Conservation (phyloP, 2,797 vertebrate genomes). For the Atherinosoma microstoma region DNA sequence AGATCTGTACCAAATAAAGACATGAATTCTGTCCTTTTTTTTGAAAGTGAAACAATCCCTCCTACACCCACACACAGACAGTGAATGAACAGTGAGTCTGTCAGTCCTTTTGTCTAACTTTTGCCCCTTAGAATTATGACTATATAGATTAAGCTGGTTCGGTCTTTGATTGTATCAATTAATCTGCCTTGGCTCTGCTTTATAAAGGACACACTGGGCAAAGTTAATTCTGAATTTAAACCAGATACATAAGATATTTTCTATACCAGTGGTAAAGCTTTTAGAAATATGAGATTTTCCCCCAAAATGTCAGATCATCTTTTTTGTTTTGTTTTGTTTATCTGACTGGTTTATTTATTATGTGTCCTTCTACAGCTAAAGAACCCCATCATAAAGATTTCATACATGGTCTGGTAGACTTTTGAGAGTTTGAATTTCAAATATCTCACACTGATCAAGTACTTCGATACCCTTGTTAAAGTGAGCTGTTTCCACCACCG, state of each 20-base stretch:
- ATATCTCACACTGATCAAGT: slow-evolving; percentile 68
- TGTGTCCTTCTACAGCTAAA: slow-evolving; percentile 32
- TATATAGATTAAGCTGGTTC: slow-evolving; percentile 61
- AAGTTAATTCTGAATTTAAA: slow-evolving; percentile 67
- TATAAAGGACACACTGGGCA: slow-evolving; percentile 51
- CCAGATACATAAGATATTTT: slow-evolving; percentile 44
- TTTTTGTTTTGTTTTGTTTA: slow-evolving; percentile 40
- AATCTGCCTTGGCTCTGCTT: slow-evolving; percentile 56
- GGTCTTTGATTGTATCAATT: slow-evolving; percentile 70
- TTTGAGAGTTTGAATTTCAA: slow-evolving; percentile 57
- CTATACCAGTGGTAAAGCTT: slow-evolving; percentile 51
- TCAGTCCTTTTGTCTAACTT: slow-evolving; percentile 35
- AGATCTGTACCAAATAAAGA: slow-evolving; percentile 68
- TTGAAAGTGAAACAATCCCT: slow-evolving; percentile 39
- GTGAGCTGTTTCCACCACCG: slow-evolving; percentile 58
- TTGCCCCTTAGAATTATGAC: slow-evolving; percentile 39
- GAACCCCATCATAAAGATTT: slow-evolving; percentile 26
- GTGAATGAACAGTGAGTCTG: slow-evolving; percentile 6
- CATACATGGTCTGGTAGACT: slow-evolving; percentile 23
- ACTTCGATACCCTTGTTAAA: slow-evolving; percentile 70
- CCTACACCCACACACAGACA: slow-evolving; percentile 2
- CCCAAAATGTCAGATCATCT: slow-evolving; percentile 11
- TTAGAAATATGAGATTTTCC: slow-evolving; percentile 28
- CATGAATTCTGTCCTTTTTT: slow-evolving; percentile 39
- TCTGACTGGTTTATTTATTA: slow-evolving; percentile 6